Percentiles rank a stretch among this genome's conserved stretches.
phyloP scores from a whole-genome alignment of 2,113 vertebrate genomes.

The Tachysurus fulvidraco region DNA sequence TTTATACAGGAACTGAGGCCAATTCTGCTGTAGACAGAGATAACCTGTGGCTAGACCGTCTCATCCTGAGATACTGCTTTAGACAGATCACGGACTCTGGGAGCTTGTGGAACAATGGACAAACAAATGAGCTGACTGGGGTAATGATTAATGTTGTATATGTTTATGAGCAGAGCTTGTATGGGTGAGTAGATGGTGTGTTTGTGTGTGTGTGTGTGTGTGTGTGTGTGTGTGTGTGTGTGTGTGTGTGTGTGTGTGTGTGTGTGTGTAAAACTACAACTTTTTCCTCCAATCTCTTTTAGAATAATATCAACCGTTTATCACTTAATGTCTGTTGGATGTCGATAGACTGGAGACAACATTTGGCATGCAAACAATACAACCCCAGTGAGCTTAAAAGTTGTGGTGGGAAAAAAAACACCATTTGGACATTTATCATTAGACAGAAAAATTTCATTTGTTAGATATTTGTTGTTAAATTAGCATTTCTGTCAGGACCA shows the following conservation, averaged over 20 bases:
- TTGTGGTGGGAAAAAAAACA: background rate
- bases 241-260: background rate
- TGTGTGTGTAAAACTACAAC: background rate
- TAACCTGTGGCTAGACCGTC: background rate
- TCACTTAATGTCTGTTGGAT: background rate
- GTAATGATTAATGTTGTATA: background rate
- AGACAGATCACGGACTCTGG: constrained; percentile 1
- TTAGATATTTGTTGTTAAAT: background rate
- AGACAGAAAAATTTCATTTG: background rate
- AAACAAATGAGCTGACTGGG: constrained; percentile 5
- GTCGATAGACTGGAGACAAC: background rate
- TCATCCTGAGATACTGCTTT: background rate
- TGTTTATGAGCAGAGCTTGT: background rate
- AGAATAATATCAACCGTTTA: background rate
- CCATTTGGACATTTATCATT: background rate
- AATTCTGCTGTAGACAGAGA: constrained; percentile 14
- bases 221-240: background rate
- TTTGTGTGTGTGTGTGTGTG: too few relatives aligned
- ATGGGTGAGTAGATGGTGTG: background rate
- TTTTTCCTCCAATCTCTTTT: background rate
- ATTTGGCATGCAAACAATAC: background rate
- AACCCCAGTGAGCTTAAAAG: background rate
- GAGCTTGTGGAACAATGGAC: constrained; percentile 9
- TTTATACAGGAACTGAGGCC: constrained; percentile 11
- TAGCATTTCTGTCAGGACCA: too few relatives aligned